Percentiles rank a stretch among this genome's conserved stretches.
These are phyloP conservation scores for Lepidurus couesii DNA, from an alignment of 1,140 invertebrate species.

Conservation along the genomic window DNA sequence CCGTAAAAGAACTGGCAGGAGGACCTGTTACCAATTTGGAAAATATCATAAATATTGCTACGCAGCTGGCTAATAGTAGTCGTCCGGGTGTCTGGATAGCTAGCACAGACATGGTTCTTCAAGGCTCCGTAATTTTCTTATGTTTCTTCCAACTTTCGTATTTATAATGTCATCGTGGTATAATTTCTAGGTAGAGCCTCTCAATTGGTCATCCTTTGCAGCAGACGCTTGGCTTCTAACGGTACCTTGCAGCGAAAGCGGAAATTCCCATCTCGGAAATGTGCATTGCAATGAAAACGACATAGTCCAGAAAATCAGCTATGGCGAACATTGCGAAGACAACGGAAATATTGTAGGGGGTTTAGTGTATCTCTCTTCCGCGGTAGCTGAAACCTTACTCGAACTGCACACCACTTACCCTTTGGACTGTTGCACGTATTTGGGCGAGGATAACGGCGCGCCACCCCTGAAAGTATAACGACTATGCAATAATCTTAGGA, in stretches of 20 bases:
- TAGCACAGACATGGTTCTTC: slow-evolving; percentile 48
- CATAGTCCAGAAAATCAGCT: neutral
- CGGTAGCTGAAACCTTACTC: slow-evolving; percentile 46
- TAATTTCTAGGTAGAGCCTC: slow-evolving; percentile 4
- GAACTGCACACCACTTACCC: slow-evolving; percentile 46
- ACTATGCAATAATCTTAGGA: neutral
- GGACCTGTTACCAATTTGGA: slow-evolving; percentile 41
- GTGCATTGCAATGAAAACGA: neutral
- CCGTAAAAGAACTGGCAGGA: slow-evolving; percentile 40
- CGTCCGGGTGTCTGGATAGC: slow-evolving; percentile 49
- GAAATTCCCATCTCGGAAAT: neutral
- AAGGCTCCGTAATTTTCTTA: slow-evolving; percentile 24
- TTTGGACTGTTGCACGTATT: slow-evolving; percentile 50
- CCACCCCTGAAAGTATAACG: slow-evolving; percentile 46
- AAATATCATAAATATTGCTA: slow-evolving; percentile 39
- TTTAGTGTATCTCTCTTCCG: slow-evolving; percentile 45
- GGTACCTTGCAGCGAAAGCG: slow-evolving; percentile 15
- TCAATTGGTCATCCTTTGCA: slow-evolving; percentile 33
- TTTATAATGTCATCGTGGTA: neutral
- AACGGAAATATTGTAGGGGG: slow-evolving; percentile 37
- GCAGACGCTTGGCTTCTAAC: slow-evolving; percentile 5
- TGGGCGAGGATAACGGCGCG: slow-evolving; percentile 50
- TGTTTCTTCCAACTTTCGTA: neutral
- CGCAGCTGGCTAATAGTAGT: slow-evolving; percentile 30
- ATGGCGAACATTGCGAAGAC: slow-evolving; percentile 2